Conservation (phyloP, 1,140 invertebrate species). For the Drosophila mojavensis region DNA sequence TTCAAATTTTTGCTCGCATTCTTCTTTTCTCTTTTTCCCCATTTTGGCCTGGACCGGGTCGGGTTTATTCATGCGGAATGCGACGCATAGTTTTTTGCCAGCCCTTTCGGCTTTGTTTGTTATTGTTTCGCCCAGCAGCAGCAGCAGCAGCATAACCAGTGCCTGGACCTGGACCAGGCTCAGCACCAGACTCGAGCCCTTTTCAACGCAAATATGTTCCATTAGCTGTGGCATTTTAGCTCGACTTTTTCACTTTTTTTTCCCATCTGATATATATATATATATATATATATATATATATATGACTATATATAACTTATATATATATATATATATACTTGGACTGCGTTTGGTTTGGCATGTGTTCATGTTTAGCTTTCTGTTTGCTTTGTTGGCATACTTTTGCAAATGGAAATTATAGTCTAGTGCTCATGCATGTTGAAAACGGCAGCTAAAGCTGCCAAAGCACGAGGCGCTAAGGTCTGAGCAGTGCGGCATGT, state of each 20-base stretch:
- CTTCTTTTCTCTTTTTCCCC: slow-evolving; percentile 23
- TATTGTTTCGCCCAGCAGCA: slow-evolving; percentile 63
- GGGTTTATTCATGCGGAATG: slow-evolving; percentile 71
- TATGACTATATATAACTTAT: neutral
- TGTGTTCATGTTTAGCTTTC: slow-evolving; percentile 63
- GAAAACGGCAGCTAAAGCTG: slow-evolving; percentile 13
- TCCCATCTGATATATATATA: too few relatives aligned
- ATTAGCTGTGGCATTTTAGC: slow-evolving; percentile 75
- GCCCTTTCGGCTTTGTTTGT: slow-evolving; percentile 68
- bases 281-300: slow-evolving; percentile 19
- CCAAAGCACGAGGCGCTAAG: neutral
- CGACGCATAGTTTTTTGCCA: slow-evolving; percentile 68
- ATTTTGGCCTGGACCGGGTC: slow-evolving; percentile 20
- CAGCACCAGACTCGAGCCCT: slow-evolving; percentile 49
- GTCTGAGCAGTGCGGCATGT: neutral
- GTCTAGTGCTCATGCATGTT: slow-evolving; percentile 67
- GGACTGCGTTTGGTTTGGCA: slow-evolving; percentile 42
- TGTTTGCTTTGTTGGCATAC: slow-evolving; percentile 72
- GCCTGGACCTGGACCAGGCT: slow-evolving; percentile 23
- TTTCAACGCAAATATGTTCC: slow-evolving; percentile 79
- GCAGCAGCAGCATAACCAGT: neutral
- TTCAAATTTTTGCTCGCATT: slow-evolving; percentile 63
- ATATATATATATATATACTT: slow-evolving; percentile 50
- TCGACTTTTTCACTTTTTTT: slow-evolving; percentile 56
- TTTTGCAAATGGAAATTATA: slow-evolving; percentile 77